Evolutionary conservation across 2,888 invertebrate species (phyloP).

Genomic region (Temnothorax unifasciatus): DNA sequence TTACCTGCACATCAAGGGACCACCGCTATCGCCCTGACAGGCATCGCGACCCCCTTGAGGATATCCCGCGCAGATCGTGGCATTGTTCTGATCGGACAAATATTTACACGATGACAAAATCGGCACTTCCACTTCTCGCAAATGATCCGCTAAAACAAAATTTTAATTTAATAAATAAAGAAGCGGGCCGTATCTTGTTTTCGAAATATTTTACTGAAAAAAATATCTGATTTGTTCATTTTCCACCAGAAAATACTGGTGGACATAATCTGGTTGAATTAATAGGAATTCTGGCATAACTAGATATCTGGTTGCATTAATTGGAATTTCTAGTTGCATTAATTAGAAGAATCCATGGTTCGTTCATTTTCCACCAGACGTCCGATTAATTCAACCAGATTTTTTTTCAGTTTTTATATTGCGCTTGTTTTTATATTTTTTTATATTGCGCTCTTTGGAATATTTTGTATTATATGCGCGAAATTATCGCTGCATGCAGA

Average conservation of each 20-base stretch:
- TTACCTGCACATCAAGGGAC: constrained; percentile 92
- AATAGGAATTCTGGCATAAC: no score
- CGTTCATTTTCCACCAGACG: no score
- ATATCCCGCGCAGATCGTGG: constrained; percentile 93
- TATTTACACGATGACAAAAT: constrained; percentile 90
- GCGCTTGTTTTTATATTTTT: no score
- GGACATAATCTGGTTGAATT: no score
- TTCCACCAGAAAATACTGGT: no score
- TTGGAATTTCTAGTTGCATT: no score
- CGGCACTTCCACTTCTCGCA: constrained; percentile 93
- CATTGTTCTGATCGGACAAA: constrained; percentile 89
- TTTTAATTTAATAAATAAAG: not conserved
- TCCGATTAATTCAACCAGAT: no score
- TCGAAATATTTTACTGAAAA: no score
- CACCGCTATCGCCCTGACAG: constrained; percentile 95
- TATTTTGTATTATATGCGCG: not conserved
- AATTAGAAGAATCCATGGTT: no score
- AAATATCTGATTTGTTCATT: no score
- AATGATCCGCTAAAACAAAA: constrained; percentile 90
- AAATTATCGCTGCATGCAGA: not conserved
- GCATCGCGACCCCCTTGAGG: constrained; percentile 93
- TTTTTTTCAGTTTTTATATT: not conserved
- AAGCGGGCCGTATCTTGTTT: not conserved
- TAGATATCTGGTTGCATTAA: no score
- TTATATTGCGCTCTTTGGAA: not conserved